Conservation (phyloP, 2,113 vertebrate species). For the Setophaga coronata region DNA sequence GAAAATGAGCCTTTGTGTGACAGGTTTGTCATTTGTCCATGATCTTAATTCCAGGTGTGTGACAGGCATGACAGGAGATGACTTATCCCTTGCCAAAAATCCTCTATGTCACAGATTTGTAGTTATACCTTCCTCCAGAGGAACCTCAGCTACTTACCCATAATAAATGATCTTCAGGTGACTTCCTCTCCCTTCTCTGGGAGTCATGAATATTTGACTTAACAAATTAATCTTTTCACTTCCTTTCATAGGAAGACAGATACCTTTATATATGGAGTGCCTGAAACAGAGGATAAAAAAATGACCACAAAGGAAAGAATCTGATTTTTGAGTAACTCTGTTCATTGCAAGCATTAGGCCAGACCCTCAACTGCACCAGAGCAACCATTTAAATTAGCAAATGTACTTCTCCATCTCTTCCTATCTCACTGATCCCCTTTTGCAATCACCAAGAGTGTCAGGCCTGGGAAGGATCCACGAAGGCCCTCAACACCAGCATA, state of each 20-base stretch:
- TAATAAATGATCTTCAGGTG: conserved; percentile 15
- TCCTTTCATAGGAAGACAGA: background rate
- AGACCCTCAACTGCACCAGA: background rate
- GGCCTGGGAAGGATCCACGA: fast-evolving
- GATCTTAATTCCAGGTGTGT: conserved; percentile 3
- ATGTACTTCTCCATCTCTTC: background rate
- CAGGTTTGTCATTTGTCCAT: background rate
- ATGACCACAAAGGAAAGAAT: background rate
- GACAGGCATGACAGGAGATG: background rate
- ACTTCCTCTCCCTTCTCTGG: background rate
- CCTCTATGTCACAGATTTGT: background rate
- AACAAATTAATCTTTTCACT: conserved; percentile 41
- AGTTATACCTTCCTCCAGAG: background rate
- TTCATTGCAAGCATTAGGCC: background rate
- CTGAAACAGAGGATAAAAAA: background rate
- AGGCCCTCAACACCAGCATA: background rate
- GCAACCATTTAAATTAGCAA: background rate
- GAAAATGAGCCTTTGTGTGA: background rate
- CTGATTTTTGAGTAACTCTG: background rate
- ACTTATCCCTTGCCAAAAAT: background rate
- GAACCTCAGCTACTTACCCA: background rate
- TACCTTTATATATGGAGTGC: background rate
- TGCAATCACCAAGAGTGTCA: background rate
- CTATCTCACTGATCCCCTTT: background rate
- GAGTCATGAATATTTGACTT: conserved; percentile 35